Conservation (phyloP, 2,113 vertebrate species). For the Passer montanus region DNA sequence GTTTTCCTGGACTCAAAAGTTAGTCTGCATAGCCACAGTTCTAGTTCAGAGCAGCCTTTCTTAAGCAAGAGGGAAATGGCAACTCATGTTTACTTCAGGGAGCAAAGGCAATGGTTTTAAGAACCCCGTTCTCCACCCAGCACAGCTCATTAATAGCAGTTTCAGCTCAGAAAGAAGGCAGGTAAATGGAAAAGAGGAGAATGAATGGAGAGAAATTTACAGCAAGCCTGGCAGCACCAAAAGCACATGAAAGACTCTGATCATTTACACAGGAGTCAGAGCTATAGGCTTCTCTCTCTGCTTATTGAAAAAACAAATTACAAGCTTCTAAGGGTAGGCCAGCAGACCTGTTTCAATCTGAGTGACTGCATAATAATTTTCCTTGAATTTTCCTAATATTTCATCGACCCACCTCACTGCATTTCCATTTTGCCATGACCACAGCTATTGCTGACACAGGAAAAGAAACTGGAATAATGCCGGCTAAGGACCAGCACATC, state of each 20-base stretch:
- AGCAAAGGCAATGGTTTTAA: conserved; percentile 14
- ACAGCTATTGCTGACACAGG: background rate
- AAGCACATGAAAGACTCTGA: background rate
- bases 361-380: background rate
- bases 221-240: conserved; percentile 47
- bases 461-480: background rate
- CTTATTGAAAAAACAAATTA: background rate
- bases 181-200: conserved; percentile 55
- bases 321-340: background rate
- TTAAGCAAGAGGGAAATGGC: conserved; percentile 4
- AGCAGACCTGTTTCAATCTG: background rate
- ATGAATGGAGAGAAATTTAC: conserved; percentile 2
- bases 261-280: background rate
- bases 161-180: conserved; percentile 62
- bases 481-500: background rate
- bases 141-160: conserved; percentile 8
- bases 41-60: conserved; percentile 37
- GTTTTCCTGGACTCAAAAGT: background rate
- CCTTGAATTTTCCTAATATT: background rate
- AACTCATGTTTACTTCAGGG: conserved; percentile 4
- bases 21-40: background rate
- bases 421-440: background rate
- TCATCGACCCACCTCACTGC: background rate
- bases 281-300: background rate
- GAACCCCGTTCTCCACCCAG: conserved; percentile 19